These are phyloP conservation scores for Neelides folsomi DNA, from an alignment of 2,888 invertebrate genomes.

Conservation along the genomic window DNA sequence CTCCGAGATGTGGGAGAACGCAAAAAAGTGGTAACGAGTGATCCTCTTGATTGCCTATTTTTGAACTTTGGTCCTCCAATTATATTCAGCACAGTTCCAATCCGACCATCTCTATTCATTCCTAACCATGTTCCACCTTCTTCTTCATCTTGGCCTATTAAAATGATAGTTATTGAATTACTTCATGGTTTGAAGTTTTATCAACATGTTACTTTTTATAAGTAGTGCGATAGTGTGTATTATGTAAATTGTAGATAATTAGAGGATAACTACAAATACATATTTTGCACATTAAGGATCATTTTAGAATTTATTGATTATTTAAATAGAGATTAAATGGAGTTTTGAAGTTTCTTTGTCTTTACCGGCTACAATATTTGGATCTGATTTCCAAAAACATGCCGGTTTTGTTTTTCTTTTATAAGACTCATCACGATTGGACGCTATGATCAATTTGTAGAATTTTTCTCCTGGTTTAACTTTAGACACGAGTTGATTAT, in stretches of 20 bases:
- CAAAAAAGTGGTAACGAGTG: conserved; percentile 19
- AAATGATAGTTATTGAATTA: background rate
- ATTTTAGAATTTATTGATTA: too few species aligned
- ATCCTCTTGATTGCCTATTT: conserved; percentile 13
- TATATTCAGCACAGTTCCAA: conserved; percentile 20
- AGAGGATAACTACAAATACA: too few species aligned
- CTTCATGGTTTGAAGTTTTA: too few species aligned
- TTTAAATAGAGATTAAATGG: too few species aligned
- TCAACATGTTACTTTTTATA: too few species aligned
- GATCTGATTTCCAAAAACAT: conserved; percentile 48
- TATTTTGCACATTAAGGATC: too few species aligned
- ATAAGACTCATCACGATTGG: conserved; percentile 69
- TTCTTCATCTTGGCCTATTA: conserved; percentile 19
- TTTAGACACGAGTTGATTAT: conserved; percentile 3
- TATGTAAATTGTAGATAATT: too few species aligned
- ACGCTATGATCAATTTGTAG: conserved; percentile 58
- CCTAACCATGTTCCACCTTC: conserved; percentile 29
- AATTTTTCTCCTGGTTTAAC: background rate
- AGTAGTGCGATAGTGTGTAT: too few species aligned
- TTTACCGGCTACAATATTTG: conserved; percentile 54
- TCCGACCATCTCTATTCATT: conserved; percentile 19
- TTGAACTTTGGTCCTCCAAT: conserved; percentile 8
- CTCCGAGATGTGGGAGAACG: conserved; percentile 17
- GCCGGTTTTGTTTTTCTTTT: conserved; percentile 51
- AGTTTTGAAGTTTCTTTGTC: background rate